These are phyloP conservation scores for Plebejus melissa DNA, from an alignment of 2,888 invertebrate species.

Conservation along the genomic window DNA sequence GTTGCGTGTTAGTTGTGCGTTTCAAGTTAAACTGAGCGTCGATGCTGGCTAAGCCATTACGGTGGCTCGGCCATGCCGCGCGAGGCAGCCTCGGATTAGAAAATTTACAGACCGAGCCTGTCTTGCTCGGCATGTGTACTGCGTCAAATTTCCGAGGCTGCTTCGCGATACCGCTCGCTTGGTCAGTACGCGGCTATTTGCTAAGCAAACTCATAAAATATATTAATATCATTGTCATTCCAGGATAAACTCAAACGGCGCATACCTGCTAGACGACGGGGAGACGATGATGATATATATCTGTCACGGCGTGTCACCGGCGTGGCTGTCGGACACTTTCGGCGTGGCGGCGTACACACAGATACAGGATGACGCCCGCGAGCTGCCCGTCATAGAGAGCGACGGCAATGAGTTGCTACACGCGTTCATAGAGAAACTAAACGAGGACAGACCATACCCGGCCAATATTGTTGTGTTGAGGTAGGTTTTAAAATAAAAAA, in stretches of 20 bases:
- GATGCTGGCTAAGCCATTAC: too few relatives aligned
- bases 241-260: slow-evolving; percentile 87
- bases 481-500: slow-evolving; percentile 45
- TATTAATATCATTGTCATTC: background rate
- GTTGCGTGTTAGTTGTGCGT: too few relatives aligned
- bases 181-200: too few relatives aligned
- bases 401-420: slow-evolving; percentile 86
- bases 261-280: slow-evolving; percentile 94
- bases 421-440: slow-evolving; percentile 89
- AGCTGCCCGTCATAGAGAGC: slow-evolving; percentile 88
- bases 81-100: too few relatives aligned
- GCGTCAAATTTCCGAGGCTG: too few relatives aligned
- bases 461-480: slow-evolving; percentile 89
- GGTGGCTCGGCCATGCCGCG: too few relatives aligned
- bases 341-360: slow-evolving; percentile 86
- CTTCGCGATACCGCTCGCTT: too few relatives aligned
- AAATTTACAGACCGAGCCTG: too few relatives aligned
- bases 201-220: too few relatives aligned
- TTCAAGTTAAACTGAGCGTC: too few relatives aligned
- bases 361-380: slow-evolving; percentile 87
- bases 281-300: slow-evolving; percentile 90
- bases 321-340: slow-evolving; percentile 87
- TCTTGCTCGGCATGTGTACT: too few relatives aligned
- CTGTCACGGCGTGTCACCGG: slow-evolving; percentile 86
- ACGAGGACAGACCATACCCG: slow-evolving; percentile 90